A percentile compares a stretch with the other conserved stretches of the same genome.
Evolutionary conservation across 30 jellyfish, hydroid and myxozoan species (phyloP).

Genomic region (Euphysa ruthae): DNA sequence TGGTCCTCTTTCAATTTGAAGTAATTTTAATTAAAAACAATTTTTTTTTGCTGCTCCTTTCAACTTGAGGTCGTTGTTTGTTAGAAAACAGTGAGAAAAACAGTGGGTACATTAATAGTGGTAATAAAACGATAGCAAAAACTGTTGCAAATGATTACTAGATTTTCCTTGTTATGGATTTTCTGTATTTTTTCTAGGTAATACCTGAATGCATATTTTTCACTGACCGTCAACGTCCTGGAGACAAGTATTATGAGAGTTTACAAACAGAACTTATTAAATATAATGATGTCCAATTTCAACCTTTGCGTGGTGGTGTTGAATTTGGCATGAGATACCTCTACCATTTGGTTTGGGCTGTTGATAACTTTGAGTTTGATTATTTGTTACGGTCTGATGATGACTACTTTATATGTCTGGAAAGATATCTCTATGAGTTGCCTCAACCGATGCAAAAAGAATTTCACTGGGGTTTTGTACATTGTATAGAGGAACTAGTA

Average conservation of each 20-base stretch:
- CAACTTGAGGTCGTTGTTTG: too few species aligned
- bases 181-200: not conserved
- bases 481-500: conserved; percentile 40
- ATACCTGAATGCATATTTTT: conserved; percentile 31
- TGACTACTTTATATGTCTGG: conserved; percentile 58
- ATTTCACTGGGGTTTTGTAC: conserved; percentile 71
- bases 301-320: conserved; percentile 57
- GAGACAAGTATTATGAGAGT: not conserved
- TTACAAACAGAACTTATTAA: conserved; percentile 16
- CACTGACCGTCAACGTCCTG: conserved; percentile 22
- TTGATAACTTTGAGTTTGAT: conserved; percentile 57
- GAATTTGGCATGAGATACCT: conserved; percentile 70
- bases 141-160: too few species aligned
- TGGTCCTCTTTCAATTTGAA: too few species aligned
- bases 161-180: not conserved
- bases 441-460: conserved; percentile 20
- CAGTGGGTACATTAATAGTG: too few species aligned
- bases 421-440: conserved; percentile 40
- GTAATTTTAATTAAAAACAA: too few species aligned
- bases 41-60: too few species aligned
- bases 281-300: conserved; percentile 45
- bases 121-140: too few species aligned
- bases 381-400: conserved; percentile 75
- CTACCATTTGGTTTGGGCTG: conserved; percentile 82
- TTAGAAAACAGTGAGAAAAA: too few species aligned